Evolutionary conservation across 2,113 vertebrate genomes (phyloP).

Genomic region (Phoenicopterus ruber): DNA sequence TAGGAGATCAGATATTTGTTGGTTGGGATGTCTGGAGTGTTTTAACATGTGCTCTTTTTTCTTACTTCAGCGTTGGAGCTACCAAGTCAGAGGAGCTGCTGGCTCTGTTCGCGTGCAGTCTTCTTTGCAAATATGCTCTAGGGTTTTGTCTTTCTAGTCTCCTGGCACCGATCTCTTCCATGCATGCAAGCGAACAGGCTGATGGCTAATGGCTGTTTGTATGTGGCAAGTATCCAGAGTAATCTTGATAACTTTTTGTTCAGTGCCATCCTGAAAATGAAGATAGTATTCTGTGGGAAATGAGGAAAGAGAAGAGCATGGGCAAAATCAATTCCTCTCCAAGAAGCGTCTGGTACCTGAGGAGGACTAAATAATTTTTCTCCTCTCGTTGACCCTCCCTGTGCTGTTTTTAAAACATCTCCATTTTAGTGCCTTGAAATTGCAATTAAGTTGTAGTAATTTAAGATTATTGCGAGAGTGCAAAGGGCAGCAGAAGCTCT

Average conservation of each 20-base stretch:
- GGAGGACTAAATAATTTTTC: slow-evolving; percentile 51
- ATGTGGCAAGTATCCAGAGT: slow-evolving; percentile 24
- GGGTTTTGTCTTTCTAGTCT: slow-evolving; percentile 60
- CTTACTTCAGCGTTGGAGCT: not conserved
- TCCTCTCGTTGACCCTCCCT: not conserved
- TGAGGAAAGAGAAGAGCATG: not conserved
- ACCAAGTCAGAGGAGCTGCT: not conserved
- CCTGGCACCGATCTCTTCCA: slow-evolving; percentile 26
- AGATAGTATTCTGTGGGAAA: not conserved
- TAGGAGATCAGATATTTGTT: not conserved
- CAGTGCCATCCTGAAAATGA: not conserved
- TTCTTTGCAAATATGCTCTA: slow-evolving; percentile 34
- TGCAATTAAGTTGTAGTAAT: slow-evolving; percentile 72
- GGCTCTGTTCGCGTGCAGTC: slow-evolving; percentile 13
- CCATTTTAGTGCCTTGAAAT: slow-evolving; percentile 66
- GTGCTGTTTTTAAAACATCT: slow-evolving; percentile 41
- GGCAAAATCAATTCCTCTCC: not conserved
- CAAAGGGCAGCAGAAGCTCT: slow-evolving; percentile 68
- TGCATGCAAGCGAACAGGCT: slow-evolving; percentile 41
- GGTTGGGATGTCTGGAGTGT: slow-evolving; percentile 24
- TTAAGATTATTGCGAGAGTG: slow-evolving; percentile 69
- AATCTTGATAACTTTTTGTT: slow-evolving; percentile 30
- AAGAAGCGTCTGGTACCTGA: slow-evolving; percentile 1
- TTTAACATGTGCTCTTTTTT: slow-evolving; percentile 30
- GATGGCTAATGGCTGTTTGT: slow-evolving; percentile 56